Conservation (phyloP, 2,888 invertebrate species). For the Phortica okadai region DNA sequence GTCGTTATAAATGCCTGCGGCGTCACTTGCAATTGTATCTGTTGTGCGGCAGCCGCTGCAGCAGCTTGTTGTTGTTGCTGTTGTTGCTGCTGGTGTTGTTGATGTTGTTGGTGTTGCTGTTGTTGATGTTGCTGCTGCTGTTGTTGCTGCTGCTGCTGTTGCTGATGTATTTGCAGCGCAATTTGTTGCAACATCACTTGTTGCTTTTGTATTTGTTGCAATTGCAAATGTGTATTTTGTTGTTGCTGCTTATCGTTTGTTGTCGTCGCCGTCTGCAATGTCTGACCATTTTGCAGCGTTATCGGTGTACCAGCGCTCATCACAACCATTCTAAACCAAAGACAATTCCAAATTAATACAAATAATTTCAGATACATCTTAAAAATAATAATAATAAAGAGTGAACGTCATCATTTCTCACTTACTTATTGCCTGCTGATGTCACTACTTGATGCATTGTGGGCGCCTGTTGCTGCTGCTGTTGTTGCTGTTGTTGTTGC, state of each 20-base stretch:
- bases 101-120: constrained; percentile 73
- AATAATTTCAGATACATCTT: background rate
- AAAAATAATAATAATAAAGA: background rate
- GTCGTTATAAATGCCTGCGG: constrained; percentile 77
- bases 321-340: constrained; percentile 73
- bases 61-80: constrained; percentile 58
- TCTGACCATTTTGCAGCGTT: constrained; percentile 73
- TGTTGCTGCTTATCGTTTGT: constrained; percentile 73
- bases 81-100: constrained; percentile 61
- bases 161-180: constrained; percentile 60
- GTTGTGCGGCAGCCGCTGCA: constrained; percentile 59
- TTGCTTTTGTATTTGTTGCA: constrained; percentile 70
- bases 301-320: constrained; percentile 76
- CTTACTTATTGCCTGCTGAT: constrained; percentile 78
- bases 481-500: constrained; percentile 50
- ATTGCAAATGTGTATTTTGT: constrained; percentile 67
- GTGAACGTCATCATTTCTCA: constrained; percentile 23
- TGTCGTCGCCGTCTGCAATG: constrained; percentile 73
- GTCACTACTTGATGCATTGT: constrained; percentile 78
- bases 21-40: constrained; percentile 69
- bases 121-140: constrained; percentile 75
- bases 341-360: background rate
- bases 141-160: constrained; percentile 60
- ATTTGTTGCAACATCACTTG: constrained; percentile 70
- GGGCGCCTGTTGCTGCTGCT: constrained; percentile 73